Base-by-base conservation (phyloP, 2,888 invertebrate genomes). In the Drepana falcataria region DNA sequence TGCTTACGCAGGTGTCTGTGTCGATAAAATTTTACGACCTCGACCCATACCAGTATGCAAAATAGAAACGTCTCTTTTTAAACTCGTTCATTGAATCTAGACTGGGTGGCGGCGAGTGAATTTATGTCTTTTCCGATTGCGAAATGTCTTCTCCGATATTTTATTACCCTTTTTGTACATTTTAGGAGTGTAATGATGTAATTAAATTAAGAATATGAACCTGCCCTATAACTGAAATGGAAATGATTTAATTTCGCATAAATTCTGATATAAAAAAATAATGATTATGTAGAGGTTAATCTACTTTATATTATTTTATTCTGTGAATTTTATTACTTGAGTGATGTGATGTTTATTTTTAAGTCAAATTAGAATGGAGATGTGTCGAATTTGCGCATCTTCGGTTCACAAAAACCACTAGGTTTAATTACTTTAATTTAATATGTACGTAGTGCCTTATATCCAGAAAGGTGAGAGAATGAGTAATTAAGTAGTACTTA, bases 1-100 rank as follows among this genome's bases (percentile, higher is more conserved):
- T 82, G 80, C 63, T 80, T 73, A 76, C 61, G 83, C 85, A 87
- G 87, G 83, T 89, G 85, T 84, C 79, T 73, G 53, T 61, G 75
- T 76, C 79, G 73, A 90, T 89, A 88, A 89, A 89, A 83, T 85
- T 89, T 90, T 83, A 90, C 77, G 85, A 85, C 71, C 77, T 80
- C 79, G 65, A 73, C 62, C 81, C 74, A 83, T 81, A 80, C 83
- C 34, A 69, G 81, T 87, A 89, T 90, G 88, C 73, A 73, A 90
- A 80, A 82, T 76, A 67, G 68, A 62, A 60, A 58, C 64, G 58
- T 72, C 73, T 73, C 71, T 75, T 71, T 73, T 77, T 80, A 74
- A 85, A 83, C 81, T 76, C 61, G 79, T 81, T 77, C 60, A 64
- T 63, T 62, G 73, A 75, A 81, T 80, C 79, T 81, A 89, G 89